Evolutionary conservation across 2,113 vertebrate species (phyloP).

Genomic region (Phylloscopus trochilus): DNA sequence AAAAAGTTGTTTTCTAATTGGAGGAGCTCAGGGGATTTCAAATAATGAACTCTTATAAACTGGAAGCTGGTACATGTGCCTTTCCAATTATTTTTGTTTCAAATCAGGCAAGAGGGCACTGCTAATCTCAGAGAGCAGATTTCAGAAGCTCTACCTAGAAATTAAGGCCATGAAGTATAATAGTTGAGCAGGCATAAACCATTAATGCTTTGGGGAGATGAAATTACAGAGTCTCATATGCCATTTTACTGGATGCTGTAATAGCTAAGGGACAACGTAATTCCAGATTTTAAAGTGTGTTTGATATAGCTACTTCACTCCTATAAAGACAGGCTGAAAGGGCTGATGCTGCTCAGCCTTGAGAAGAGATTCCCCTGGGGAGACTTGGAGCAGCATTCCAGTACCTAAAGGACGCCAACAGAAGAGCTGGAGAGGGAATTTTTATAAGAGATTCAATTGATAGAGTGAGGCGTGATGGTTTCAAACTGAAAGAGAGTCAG

Average conservation of each 20-base stretch:
- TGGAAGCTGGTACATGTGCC: constrained; percentile 81
- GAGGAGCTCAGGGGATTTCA: constrained; percentile 79
- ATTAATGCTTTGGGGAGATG: constrained; percentile 12
- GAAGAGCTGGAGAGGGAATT: neutral
- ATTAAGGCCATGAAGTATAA: constrained; percentile 14
- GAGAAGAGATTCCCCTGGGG: neutral
- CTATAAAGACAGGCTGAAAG: neutral
- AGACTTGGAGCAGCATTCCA: neutral
- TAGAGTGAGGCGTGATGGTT: neutral
- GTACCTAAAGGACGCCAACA: neutral
- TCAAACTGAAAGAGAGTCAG: neutral
- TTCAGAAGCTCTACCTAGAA: constrained; percentile 67
- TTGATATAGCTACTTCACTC: neutral
- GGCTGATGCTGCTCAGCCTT: neutral
- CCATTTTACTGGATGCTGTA: constrained; percentile 17
- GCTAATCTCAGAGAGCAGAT: constrained; percentile 75
- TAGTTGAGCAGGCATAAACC: neutral
- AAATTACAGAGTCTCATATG: constrained; percentile 10
- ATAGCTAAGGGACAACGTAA: constrained; percentile 30
- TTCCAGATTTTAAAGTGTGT: neutral
- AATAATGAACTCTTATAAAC: constrained; percentile 78
- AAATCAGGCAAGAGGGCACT: constrained; percentile 75
- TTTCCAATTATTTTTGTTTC: constrained; percentile 78
- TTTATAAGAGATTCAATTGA: neutral
- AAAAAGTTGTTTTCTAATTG: constrained; percentile 85